These are phyloP conservation scores for Suillia variegata DNA, from an alignment of 2,888 invertebrate genomes.

Conservation along the genomic window DNA sequence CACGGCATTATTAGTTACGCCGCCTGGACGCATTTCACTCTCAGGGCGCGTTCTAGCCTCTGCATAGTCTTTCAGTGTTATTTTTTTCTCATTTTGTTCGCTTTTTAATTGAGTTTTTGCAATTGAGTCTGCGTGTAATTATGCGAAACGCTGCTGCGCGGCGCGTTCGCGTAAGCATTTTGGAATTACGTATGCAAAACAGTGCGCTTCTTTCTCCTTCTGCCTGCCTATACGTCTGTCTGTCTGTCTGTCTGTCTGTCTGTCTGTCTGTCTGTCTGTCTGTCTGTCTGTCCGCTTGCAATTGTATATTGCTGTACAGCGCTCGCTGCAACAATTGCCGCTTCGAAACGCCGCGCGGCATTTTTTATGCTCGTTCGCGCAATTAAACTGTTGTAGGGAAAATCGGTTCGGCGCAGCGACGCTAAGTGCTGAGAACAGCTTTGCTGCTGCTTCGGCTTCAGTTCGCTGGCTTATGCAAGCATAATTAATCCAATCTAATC, in stretches of 20 bases:
- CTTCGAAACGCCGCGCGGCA: not conserved
- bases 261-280: no score
- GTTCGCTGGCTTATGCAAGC: conserved; percentile 45
- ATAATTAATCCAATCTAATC: conserved; percentile 41
- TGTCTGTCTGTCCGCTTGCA: not conserved
- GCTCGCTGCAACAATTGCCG: conserved; percentile 34
- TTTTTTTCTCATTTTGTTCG: not conserved
- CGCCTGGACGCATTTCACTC: conserved; percentile 48
- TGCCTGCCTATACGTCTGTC: no score
- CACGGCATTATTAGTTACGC: conserved; percentile 49
- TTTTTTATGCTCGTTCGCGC: conserved; percentile 28
- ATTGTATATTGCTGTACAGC: not conserved
- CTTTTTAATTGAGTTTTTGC: conserved; percentile 47
- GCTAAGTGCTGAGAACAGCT: not conserved
- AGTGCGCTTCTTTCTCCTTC: conserved; percentile 11
- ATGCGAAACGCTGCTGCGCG: conserved; percentile 45
- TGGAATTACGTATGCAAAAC: conserved; percentile 7
- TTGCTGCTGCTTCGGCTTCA: conserved; percentile 23
- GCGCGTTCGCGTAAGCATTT: conserved; percentile 11
- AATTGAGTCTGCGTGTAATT: conserved; percentile 50
- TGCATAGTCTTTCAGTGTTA: conserved; percentile 30
- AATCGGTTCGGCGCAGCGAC: no score
- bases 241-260: no score
- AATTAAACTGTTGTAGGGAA: not conserved
- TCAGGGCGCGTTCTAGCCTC: not conserved